Conservation (phyloP, 2,797 vertebrate genomes). For the Austrolebias charrua region DNA sequence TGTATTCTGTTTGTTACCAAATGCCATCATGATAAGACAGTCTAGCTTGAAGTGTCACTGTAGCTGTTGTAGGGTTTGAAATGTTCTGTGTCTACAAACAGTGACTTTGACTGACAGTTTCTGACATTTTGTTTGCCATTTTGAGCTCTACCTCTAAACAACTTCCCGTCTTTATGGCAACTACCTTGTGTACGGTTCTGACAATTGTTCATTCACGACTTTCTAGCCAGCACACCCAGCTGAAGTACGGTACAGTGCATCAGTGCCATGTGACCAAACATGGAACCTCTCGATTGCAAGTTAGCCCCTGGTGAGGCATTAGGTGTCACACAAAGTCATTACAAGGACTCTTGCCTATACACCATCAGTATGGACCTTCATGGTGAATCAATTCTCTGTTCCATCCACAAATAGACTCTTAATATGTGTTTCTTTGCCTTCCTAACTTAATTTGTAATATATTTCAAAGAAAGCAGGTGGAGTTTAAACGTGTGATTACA, state of each 20-base stretch:
- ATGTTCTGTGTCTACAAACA: too few species aligned
- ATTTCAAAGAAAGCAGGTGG: slow-evolving; percentile 42
- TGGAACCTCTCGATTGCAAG: slow-evolving; percentile 52
- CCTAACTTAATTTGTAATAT: slow-evolving; percentile 9
- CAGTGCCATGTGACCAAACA: slow-evolving; percentile 28
- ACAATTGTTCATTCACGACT: not conserved
- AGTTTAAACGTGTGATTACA: slow-evolving; percentile 63
- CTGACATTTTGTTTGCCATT: too few species aligned
- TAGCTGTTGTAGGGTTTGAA: too few species aligned
- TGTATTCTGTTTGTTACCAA: too few species aligned
- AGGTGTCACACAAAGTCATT: slow-evolving; percentile 67
- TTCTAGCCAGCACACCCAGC: slow-evolving; percentile 3
- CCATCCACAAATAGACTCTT: slow-evolving; percentile 15
- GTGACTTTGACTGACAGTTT: too few species aligned
- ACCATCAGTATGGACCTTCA: slow-evolving; percentile 20
- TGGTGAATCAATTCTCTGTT: slow-evolving; percentile 32
- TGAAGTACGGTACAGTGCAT: slow-evolving; percentile 33
- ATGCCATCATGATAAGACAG: too few species aligned
- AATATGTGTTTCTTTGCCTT: slow-evolving; percentile 22
- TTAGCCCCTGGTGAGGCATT: slow-evolving; percentile 48
- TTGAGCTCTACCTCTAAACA: too few species aligned
- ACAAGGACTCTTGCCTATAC: slow-evolving; percentile 51
- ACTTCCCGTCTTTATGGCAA: too few species aligned
- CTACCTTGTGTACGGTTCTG: too few species aligned
- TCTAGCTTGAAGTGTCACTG: too few species aligned